Percentiles rank a stretch among this genome's conserved stretches.
Conservation (phyloP, 1,140 invertebrate genomes). For the Vanessa atalanta region DNA sequence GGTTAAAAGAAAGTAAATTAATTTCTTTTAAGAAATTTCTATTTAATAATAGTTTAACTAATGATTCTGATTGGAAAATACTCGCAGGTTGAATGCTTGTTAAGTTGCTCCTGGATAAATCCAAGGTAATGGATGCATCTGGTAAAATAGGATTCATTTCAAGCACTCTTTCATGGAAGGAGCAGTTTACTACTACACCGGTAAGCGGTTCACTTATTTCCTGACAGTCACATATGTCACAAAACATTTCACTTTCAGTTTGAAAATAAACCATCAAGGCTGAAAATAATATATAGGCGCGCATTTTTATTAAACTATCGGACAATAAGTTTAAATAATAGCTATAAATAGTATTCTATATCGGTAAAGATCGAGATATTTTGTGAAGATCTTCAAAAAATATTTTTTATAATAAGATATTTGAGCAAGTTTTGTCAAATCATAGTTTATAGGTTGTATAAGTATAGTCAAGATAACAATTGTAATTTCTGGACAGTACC, state of each 20-base stretch:
- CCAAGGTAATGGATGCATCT: slow-evolving; percentile 24
- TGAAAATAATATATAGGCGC: not conserved
- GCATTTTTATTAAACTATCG: not conserved
- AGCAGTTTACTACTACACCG: not conserved
- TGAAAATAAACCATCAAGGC: not conserved
- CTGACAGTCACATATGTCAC: slow-evolving; percentile 1
- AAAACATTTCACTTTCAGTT: not conserved
- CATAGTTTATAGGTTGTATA: no score
- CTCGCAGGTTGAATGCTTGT: slow-evolving; percentile 15
- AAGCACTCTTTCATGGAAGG: not conserved
- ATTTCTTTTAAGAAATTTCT: slow-evolving; percentile 31
- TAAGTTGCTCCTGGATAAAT: slow-evolving; percentile 35
- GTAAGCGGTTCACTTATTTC: not conserved
- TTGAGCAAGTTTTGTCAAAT: no score
- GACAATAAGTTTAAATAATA: no score
- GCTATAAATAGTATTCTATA: no score
- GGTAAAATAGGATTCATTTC: slow-evolving; percentile 9
- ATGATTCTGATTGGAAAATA: slow-evolving; percentile 15
- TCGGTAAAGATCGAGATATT: no score
- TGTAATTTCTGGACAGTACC: no score
- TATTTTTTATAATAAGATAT: no score
- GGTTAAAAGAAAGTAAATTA: slow-evolving; percentile 13
- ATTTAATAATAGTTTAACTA: slow-evolving; percentile 24
- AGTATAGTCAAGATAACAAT: no score
- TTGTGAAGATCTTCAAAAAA: no score